Evolutionary conservation across 2,797 vertebrate species (phyloP), one percentile per base, ranked within the genome.

Genomic region (Lateolabrax maculatus): DNA sequence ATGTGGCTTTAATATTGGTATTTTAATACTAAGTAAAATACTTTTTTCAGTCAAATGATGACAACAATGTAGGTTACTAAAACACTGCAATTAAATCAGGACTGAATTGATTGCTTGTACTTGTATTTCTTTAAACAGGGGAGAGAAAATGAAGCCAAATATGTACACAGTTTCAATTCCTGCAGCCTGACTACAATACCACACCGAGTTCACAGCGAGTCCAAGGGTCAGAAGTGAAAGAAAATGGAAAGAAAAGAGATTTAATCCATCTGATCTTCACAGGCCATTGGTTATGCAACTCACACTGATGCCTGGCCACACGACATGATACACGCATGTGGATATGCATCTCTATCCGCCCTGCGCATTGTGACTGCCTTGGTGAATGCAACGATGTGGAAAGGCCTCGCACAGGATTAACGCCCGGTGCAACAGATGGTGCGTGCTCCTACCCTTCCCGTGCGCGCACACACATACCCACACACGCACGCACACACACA

Each of bases 391-490:
- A 13, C 70, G 90, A 92, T 84, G 88, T 80, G 87, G 90, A 93
- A 90, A 89, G 89, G 90, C 92, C 92, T 84, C 91, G 90, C 92
- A 66, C 84, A 72, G 92, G 95, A 95, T 95, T 95, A 96, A 80
- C 77, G 80, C 89, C 64, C 81, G 80, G 82, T 80, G 91, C 92
- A 94, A 93, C 94, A 95, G 94, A 95, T 95, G 95, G 94, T 77
- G 88, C 83, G 65, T 88, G 86, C 89, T 80, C 88, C 79, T 77
- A 81, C 75, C 71, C 87, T 88, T 89, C 89, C 88, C 86, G 90
- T 82, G 44, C 75, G 13, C 49, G n/a, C 64, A 49, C 69, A 25
- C 52, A 8, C 48, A 12, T 52, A 23, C 37, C 41, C 21, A 18
- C 39, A 9, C 67, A 41, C 18, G 37, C 13, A 55, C 23, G 60